Percentiles rank a stretch among this genome's conserved stretches.
These are phyloP conservation scores for Lasioglossum lativentre DNA, from an alignment of 2,888 invertebrate species.

Conservation along the genomic window DNA sequence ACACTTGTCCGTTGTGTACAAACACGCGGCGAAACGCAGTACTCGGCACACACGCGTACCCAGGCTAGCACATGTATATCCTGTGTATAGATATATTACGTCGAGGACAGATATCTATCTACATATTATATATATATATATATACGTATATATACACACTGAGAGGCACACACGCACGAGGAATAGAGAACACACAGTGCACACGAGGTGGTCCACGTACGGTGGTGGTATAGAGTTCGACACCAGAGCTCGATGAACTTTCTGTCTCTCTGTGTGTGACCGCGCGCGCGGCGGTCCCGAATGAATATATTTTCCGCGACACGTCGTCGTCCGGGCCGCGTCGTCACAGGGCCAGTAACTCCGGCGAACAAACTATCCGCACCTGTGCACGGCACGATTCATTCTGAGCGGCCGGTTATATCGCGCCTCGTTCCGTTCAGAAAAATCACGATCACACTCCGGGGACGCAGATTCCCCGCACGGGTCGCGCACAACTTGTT, in stretches of 20 bases:
- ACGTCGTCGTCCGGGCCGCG: constrained; percentile 2
- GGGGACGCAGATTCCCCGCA: constrained; percentile 77
- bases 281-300: constrained; percentile 18
- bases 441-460: constrained; percentile 71
- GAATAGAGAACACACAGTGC: neutral
- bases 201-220: constrained; percentile 16
- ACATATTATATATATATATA: neutral
- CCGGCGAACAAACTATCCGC: constrained; percentile 15
- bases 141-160: neutral
- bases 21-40: constrained; percentile 28
- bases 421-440: constrained; percentile 57
- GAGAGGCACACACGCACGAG: neutral
- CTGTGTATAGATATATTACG: neutral
- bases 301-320: constrained; percentile 20
- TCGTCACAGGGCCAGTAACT: constrained; percentile 6
- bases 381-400: constrained; percentile 33
- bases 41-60: neutral
- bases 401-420: constrained; percentile 35
- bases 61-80: neutral
- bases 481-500: constrained; percentile 83
- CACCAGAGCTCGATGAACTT: constrained; percentile 34
- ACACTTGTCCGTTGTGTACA: constrained; percentile 54
- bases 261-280: constrained; percentile 29
- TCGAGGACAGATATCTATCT: neutral
- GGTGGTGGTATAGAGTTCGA: constrained; percentile 7